phyloP scores from a whole-genome alignment of 2,797 vertebrate genomes.

The Onychomys leucogaster region DNA sequence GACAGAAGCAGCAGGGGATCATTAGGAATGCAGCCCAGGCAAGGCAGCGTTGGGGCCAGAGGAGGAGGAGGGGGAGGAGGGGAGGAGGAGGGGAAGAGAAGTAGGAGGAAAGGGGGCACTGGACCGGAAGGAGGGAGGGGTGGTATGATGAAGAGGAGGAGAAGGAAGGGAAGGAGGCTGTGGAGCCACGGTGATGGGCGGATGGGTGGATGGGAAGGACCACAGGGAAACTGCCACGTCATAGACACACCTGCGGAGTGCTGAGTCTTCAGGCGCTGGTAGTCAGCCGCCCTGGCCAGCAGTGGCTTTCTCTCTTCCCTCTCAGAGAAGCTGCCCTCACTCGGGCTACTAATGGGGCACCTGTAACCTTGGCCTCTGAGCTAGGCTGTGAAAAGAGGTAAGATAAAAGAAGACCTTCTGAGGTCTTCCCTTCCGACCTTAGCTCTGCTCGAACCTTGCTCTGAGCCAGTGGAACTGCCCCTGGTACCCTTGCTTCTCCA shows the following conservation, averaged over 20 bases:
- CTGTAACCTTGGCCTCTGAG: not conserved
- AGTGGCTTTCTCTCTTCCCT: not conserved
- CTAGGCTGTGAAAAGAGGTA: not conserved
- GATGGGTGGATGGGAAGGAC: not conserved
- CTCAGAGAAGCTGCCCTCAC: not conserved
- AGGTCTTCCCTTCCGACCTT: not conserved
- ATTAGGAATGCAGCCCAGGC: not conserved
- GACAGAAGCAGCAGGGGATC: not conserved
- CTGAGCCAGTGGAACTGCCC: not conserved
- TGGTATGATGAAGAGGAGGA: not conserved
- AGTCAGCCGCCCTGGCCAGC: no score
- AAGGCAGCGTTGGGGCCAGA: not conserved
- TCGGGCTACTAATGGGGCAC: not conserved
- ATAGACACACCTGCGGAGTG: not conserved
- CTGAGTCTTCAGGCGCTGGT: not conserved
- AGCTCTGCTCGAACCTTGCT: not conserved
- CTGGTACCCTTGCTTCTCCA: not conserved
- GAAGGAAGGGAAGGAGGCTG: not conserved
- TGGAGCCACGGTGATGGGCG: accelerated
- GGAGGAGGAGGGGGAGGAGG: not conserved
- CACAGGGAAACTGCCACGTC: not conserved
- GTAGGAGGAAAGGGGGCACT: not conserved
- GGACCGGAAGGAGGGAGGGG: not conserved
- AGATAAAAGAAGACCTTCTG: not conserved
- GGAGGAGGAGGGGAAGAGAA: not conserved